Evolutionary conservation across 2,797 vertebrate species (phyloP), one percentile per base, ranked within the genome.

Genomic region (Hydrophis major): DNA sequence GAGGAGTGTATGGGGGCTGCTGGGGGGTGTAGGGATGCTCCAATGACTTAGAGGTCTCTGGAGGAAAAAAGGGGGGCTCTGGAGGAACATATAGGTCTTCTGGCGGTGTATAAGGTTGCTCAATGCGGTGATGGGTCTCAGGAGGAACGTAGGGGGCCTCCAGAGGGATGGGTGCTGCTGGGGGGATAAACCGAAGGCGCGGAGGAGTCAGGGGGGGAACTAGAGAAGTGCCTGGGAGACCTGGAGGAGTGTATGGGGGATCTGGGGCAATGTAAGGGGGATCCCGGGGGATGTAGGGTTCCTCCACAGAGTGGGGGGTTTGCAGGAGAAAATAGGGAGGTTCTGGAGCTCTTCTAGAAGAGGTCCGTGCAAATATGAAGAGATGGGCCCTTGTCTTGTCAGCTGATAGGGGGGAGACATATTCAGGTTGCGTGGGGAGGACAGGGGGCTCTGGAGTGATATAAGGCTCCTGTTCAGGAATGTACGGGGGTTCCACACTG

Each of bases 271-370:
- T 83, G 74, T 83, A 78, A 10, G 69, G 69, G 69, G 3, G 69
- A 42, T 42, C 69, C 0, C 4, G 32, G 42, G 69, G 69, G 3
- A 20, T 42, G 69, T 78, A 47, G 20, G 74, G 74, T 22, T 47
- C 20, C 37, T 83, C 74, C 11, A 42, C 4, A 12, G 74, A 11
- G 20, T 4, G 8, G 37, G 7, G 0, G 4, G 0, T 2, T 2
- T 42, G 8, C 4, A 8, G 12, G 20, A 10, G 37, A 83, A 22
- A 4, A 47, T 2, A 3, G 37, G 37, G 37, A 4, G 18, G 8
- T 4, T 42, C 74, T 25, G 2, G 8, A 47, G 18, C 3, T 22
- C 37, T 83, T 25, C 18, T 11, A 4, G 20, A 20, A 42, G 74
- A 42, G 69, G 3, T 1, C 32, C 7, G 3, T 4, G 1, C 3